A percentile compares a stretch with the other conserved stretches of the same genome.
These are phyloP conservation scores for Trogon melanurus DNA, from an alignment of 2,113 vertebrate genomes.

Conservation along the genomic window DNA sequence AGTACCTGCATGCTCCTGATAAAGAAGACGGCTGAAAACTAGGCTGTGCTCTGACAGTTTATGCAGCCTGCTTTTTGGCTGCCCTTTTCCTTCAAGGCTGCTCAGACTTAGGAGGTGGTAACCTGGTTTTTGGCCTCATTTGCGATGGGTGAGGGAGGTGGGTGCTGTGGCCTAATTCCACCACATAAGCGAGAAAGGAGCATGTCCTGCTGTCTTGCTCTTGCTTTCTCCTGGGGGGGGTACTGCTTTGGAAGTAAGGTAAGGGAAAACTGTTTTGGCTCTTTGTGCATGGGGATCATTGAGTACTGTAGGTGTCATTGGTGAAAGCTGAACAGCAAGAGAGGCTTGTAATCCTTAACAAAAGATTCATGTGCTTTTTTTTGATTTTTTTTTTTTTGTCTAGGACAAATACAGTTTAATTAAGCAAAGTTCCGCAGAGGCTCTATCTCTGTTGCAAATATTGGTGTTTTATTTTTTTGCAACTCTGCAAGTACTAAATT, in stretches of 20 bases:
- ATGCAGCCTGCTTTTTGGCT: not conserved
- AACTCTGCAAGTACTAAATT: not conserved
- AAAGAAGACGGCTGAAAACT: not conserved
- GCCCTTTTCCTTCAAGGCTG: not conserved
- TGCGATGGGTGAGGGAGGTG: not conserved
- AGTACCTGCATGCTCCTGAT: not conserved
- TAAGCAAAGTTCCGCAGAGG: not conserved
- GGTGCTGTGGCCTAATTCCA: not conserved
- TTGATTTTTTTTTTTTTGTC: not conserved
- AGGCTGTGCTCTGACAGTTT: not conserved
- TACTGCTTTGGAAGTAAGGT: not conserved
- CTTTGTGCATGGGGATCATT: not conserved
- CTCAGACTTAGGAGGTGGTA: not conserved
- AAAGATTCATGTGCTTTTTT: not conserved
- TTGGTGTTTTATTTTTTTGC: not conserved
- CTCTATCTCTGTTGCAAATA: not conserved
- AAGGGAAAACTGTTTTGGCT: not conserved
- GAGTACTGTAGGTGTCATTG: not conserved
- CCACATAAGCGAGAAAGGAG: not conserved
- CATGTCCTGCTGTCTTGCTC: not conserved
- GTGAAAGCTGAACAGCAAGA: not conserved
- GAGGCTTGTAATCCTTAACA: not conserved
- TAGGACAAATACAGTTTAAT: not conserved
- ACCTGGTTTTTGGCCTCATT: conserved; percentile 25
- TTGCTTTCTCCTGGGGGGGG: not conserved